Base-by-base conservation (phyloP, 2,797 vertebrate genomes). In the Poeciliopsis gracilis region DNA sequence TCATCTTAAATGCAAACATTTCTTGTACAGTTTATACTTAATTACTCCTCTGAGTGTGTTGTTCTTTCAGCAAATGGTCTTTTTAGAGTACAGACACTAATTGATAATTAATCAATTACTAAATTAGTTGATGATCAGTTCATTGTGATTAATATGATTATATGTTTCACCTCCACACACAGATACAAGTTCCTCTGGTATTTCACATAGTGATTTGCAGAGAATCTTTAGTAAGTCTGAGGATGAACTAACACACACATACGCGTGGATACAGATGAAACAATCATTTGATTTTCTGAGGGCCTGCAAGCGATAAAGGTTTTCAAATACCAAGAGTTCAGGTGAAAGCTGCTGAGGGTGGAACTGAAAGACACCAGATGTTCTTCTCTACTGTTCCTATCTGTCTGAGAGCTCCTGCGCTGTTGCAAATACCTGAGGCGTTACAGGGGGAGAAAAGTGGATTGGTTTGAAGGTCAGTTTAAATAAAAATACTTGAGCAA, bases 381-480 rank as follows among this genome's bases (percentile, higher is more conserved):
- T 90, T 92, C 77, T 78, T 87, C 88, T 81, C 73, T 73, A 75
- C 84, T 85, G 77, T 84, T 83, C 77, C 77, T 86, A 73, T 87
- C 81, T 80, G 76, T 80, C 81, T 79, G 81, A 88, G 88, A 83
- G 82, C 88, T 87, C 83, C 49, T 63, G 84, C 87, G 82, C 88
- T 89, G 82, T 85, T 91, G 87, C 88, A 89, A 84, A 86, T 91
- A 93, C 91, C 88, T 87, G 86, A 91, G 87, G 87, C 83, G 38
- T 84, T 83, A 89, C 92, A 87, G 82, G 89, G 75, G 79, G 77
- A 84, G 85, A 92, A 90, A 90, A 89, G 91, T 89, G 87, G 85
- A 91, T 91, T 88, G 91, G 90, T 94, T 91, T 95, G 94, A 95
- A 95, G 95, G 94, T 95, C 94, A 94, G 93, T 92, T 94, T 91